Evolutionary conservation across 1,140 invertebrate species (phyloP), one percentile per base, ranked within the genome.

Genomic region (Aphidius ervi): DNA sequence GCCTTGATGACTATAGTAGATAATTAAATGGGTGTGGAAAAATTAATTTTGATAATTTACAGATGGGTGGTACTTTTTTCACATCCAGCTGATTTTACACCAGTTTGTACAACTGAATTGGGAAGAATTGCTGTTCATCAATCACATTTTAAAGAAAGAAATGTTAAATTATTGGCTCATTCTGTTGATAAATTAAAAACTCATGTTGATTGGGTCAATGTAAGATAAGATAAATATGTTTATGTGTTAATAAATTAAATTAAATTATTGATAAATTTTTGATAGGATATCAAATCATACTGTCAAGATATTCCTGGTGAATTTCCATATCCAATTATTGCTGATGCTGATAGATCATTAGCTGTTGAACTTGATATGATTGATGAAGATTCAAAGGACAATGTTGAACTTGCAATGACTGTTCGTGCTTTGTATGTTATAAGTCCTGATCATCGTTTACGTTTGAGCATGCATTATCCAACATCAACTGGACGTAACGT

Each of bases 81-180:
- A 1, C 95, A 97, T 77, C 94, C 94, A 2, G 88, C 91, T 20
- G 94, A 97, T 74, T 97, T 92, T 73, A 97, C 95, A 0, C 95
- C 94, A 10, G 94, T 97, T 0, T 96, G 95, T 73, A 97, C 94
- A 8, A 97, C 95, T 0, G 94, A 97, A 77, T 75, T 97, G 61
- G 92, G 89, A 6, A 78, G 86, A 46, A 86, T 93, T 53, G 89
- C 90, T 4, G 84, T 91, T 45, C 82, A 94, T 63, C 73, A 83
- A 9, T 83, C 85, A 0, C 85, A 93, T 70, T 96, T 97, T 71
- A 73, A 83, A 39, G 90, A 89, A 68, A 78, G 93, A 39, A 87
- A 88, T 66, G 88, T 90, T 1, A 95, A 96, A 80, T 72, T 95
- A 8, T 82, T 95, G 64, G 93, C 92, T n/a, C 83, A 94, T 63